Evolutionary conservation across 2,797 vertebrate genomes (phyloP).

Genomic region (Hyperoplus lanceolatus): DNA sequence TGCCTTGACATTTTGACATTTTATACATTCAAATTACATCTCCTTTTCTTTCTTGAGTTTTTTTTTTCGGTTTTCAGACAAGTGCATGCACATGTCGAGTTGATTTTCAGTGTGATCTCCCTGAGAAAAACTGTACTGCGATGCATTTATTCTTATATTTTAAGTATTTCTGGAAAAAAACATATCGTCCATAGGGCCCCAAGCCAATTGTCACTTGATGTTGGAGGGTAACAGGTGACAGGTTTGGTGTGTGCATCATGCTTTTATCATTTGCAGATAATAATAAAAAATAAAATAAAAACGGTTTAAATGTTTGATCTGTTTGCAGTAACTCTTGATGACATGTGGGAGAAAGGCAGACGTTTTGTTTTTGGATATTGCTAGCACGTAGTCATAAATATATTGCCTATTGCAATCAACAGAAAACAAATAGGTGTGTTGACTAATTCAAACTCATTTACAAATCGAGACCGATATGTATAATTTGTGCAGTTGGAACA

Average conservation of each 20-base stretch:
- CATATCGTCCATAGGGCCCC: not conserved
- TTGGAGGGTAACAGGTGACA: not conserved
- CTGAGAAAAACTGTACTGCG: slow-evolving; percentile 23
- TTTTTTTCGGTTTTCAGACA: slow-evolving; percentile 46
- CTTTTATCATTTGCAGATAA: not conserved
- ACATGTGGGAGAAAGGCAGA: not conserved
- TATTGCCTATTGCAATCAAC: not conserved
- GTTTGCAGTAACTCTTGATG: slow-evolving; percentile 5
- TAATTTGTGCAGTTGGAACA: not conserved
- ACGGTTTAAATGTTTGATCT: slow-evolving; percentile 13
- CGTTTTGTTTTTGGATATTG: not conserved
- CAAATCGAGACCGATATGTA: not conserved
- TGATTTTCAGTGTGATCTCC: slow-evolving; percentile 26
- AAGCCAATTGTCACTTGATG: no score
- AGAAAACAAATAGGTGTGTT: no score
- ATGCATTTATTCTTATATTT: not conserved
- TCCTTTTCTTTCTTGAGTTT: slow-evolving; percentile 42
- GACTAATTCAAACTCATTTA: not conserved
- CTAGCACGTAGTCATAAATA: not conserved
- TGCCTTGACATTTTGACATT: slow-evolving; percentile 82
- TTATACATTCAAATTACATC: slow-evolving; percentile 76
- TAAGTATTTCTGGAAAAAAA: not conserved
- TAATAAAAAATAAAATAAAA: no score
- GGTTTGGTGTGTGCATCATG: slow-evolving; percentile 7
- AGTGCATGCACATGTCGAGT: slow-evolving; percentile 31